Evolutionary conservation across 1,140 invertebrate genomes (phyloP).

Genomic region (Holcopasites calliopsidis): DNA sequence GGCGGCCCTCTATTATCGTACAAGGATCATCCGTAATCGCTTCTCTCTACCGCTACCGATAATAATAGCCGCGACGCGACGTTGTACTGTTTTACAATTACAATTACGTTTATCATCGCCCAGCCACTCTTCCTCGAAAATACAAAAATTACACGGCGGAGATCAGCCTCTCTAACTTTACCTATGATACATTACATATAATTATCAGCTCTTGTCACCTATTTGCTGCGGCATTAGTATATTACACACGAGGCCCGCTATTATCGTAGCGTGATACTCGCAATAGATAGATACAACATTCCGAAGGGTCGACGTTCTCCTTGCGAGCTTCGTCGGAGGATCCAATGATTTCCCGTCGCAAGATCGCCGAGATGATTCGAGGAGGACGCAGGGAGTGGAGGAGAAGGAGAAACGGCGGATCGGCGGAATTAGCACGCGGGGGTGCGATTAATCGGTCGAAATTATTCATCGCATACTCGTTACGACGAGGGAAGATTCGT

Average conservation of each 20-base stretch:
- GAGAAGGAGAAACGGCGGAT: conserved; percentile 15
- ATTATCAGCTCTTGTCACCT: conserved; percentile 2
- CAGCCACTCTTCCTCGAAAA: conserved; percentile 28
- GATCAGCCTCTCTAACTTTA: conserved; percentile 56
- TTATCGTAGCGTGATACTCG: no score
- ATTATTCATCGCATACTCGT: no score
- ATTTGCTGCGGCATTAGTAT: conserved; percentile 10
- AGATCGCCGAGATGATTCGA: background rate
- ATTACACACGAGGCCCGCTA: conserved; percentile 16
- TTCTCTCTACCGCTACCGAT: conserved; percentile 4
- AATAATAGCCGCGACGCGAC: conserved; percentile 21
- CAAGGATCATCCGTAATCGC: conserved; percentile 18
- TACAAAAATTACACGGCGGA: conserved; percentile 63
- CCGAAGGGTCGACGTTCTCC: background rate
- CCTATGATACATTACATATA: conserved; percentile 39
- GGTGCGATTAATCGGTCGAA: background rate
- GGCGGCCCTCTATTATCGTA: conserved; percentile 18
- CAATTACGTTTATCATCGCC: conserved; percentile 22
- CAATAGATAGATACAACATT: conserved; percentile 1
- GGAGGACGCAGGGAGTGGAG: background rate
- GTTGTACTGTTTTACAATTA: conserved; percentile 51
- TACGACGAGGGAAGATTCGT: no score
- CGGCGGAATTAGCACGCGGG: background rate
- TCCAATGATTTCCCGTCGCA: background rate
- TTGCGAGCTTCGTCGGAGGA: background rate